Evolutionary conservation across 2,113 vertebrate species (phyloP).

Genomic region (Burhinus bistriatus): DNA sequence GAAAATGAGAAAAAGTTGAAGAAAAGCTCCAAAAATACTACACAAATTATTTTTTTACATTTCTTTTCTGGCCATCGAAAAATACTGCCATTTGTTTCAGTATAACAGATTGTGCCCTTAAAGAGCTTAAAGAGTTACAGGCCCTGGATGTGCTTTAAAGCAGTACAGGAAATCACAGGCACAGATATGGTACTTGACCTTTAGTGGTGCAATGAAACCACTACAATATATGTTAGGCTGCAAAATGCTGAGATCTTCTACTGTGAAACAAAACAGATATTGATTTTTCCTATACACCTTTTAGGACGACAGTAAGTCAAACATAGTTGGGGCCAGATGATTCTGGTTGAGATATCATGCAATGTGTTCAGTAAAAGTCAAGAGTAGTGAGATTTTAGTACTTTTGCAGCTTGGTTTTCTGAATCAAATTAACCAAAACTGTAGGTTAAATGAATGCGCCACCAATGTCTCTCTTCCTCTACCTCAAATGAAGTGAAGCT

Average conservation of each 20-base stretch:
- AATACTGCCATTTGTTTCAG: not conserved
- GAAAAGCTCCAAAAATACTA: not conserved
- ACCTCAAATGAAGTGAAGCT: not conserved
- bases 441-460: not conserved
- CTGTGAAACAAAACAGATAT: constrained; percentile 58
- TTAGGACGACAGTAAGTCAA: constrained; percentile 39
- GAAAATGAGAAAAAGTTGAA: not conserved
- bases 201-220: constrained; percentile 46
- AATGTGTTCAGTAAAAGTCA: not conserved
- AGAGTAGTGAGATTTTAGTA: not conserved
- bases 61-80: not conserved
- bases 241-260: constrained; percentile 42
- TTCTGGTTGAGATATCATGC: not conserved
- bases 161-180: constrained; percentile 51
- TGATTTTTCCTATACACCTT: constrained; percentile 49
- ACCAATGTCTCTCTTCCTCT: not conserved
- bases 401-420: not conserved
- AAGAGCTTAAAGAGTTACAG: constrained; percentile 45
- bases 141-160: constrained; percentile 42
- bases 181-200: constrained; percentile 40
- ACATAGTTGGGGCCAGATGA: not conserved
- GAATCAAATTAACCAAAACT: not conserved
- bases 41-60: not conserved
- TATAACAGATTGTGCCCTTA: not conserved
- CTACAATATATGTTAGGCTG: constrained; percentile 56